phyloP scores from a whole-genome alignment of 2,113 vertebrate species.

The Serinus canaria region DNA sequence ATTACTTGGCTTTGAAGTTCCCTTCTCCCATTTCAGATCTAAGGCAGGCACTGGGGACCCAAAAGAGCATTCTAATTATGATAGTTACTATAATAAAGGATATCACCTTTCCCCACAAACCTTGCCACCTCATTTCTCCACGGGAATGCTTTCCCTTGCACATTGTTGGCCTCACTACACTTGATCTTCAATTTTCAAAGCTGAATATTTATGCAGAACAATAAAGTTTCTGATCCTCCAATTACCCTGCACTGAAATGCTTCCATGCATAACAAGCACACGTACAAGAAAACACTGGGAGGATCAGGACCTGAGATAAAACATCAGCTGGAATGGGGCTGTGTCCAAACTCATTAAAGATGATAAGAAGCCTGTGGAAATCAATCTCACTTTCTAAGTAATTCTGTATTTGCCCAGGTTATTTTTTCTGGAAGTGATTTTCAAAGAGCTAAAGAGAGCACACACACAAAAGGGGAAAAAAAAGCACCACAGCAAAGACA shows the following conservation, averaged over 20 bases:
- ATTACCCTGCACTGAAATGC: not conserved
- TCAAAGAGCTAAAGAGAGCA: not conserved
- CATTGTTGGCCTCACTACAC: not conserved
- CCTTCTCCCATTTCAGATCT: constrained; percentile 24
- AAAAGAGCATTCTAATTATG: not conserved
- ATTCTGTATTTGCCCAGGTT: not conserved
- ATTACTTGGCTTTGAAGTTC: constrained; percentile 43
- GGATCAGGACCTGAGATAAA: constrained; percentile 7
- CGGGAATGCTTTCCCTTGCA: not conserved
- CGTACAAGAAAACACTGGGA: not conserved
- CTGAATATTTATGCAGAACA: not conserved
- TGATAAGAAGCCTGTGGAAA: not conserved
- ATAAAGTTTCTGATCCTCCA: not conserved
- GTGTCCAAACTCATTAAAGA: not conserved
- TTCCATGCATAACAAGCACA: not conserved
- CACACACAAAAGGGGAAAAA: not conserved
- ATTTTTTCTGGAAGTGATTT: constrained; percentile 28
- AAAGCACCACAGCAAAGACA: not conserved
- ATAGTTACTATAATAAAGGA: not conserved
- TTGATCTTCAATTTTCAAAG: constrained; percentile 9
- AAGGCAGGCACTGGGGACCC: not conserved
- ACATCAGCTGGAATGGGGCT: not conserved
- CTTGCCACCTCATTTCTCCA: not conserved
- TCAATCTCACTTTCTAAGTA: not conserved
- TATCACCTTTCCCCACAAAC: constrained; percentile 47